Conservation (phyloP, 2,888 invertebrate genomes). For the Tetramorium bicarinatum region DNA sequence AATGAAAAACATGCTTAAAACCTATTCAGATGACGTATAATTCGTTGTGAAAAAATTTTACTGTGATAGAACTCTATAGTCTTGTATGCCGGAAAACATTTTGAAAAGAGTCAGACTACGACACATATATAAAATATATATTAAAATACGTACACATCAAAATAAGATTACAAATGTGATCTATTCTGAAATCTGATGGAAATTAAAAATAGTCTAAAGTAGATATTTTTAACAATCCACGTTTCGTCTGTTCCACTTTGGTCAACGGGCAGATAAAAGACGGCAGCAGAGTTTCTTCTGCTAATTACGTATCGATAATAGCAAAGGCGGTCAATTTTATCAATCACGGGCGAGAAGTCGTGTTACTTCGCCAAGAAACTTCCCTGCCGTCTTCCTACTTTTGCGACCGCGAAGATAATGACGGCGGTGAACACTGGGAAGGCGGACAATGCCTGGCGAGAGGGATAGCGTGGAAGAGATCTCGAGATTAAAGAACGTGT, state of each 20-base stretch:
- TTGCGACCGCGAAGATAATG: slow-evolving; percentile 75
- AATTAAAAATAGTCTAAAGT: neutral
- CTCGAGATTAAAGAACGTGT: slow-evolving; percentile 64
- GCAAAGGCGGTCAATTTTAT: slow-evolving; percentile 64
- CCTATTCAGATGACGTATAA: neutral
- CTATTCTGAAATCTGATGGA: neutral
- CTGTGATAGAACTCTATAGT: neutral
- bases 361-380: slow-evolving; percentile 65
- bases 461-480: slow-evolving; percentile 42
- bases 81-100: neutral
- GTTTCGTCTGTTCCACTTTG: neutral
- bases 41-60: neutral
- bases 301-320: slow-evolving; percentile 53
- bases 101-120: neutral
- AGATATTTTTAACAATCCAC: neutral
- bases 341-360: slow-evolving; percentile 66
- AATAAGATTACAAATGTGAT: neutral
- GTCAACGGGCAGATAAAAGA: slow-evolving; percentile 19
- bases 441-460: slow-evolving; percentile 70
- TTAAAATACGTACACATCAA: neutral
- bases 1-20: neutral
- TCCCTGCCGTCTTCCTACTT: slow-evolving; percentile 60
- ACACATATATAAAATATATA: neutral
- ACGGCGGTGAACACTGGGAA: slow-evolving; percentile 52
- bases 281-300: neutral